Base-by-base conservation (phyloP, 2,888 invertebrate species). In the Tenodera sinensis region DNA sequence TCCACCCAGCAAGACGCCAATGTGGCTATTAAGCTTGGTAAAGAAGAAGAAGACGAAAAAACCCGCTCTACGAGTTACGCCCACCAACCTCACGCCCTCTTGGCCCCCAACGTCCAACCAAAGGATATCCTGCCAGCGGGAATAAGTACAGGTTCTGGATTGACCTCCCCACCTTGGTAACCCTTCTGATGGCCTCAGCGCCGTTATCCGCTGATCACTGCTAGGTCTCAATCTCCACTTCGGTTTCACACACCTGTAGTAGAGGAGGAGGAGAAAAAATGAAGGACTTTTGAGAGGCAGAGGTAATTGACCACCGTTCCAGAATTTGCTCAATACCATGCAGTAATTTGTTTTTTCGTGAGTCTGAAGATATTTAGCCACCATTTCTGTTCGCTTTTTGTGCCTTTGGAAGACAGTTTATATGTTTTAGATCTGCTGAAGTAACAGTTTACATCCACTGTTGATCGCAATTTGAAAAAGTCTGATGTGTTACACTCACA, bases 1-100 rank as follows among this genome's bases (percentile, higher is more conserved):
- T 86, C 86, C 86, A 86, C 86, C 86, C 86, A 28, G 86, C 28
- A 47, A 47, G 27, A 34, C 85, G 47, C 47, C 86, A 25, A 86
- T 54, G 81, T 86, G 54, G 28, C 28, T 86, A 86, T 86, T 81
- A 86, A 81, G 54, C 25, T 25, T 15, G 54, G 54, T 71, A 71
- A 71, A 71, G 54, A 71, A 71, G 54, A 71, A 71, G 54, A 71
- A 81, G 28, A 86, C 3, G 81, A 28, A 81, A 81, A 71, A 86
- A 81, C 71, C 81, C 28, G 81, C 28, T 81, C 86, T 27, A 86
- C 81, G 25, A 86, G 81, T 86, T 86, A 86, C 86, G 86, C 86
- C 86, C 86, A 81, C 86, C 54, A 71, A 71, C 54, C 54, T 71
- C 54, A 71, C 54, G 54, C 54, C 54, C 54, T 71, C 54, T 71